Percentiles rank a stretch among this genome's conserved stretches.
phyloP scores from a whole-genome alignment of 2,113 vertebrate genomes.

The Oreochromis tanganicae region DNA sequence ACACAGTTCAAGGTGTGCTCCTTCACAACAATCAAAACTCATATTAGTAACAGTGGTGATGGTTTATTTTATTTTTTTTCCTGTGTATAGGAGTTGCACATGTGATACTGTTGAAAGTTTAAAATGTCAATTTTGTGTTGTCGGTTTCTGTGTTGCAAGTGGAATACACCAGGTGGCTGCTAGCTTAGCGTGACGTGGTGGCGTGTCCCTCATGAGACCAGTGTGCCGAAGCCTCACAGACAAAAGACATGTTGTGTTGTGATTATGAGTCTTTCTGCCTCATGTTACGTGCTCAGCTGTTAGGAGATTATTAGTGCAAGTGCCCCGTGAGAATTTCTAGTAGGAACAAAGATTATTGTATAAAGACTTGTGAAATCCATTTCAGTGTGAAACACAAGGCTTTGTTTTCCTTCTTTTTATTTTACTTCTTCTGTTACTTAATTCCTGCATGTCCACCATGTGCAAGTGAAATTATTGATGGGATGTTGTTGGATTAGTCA shows the following conservation, averaged over 20 bases:
- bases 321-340: background rate
- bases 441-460: background rate
- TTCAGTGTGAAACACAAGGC: background rate
- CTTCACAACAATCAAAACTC: conserved; percentile 17
- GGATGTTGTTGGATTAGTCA: background rate
- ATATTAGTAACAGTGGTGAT: background rate
- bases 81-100: background rate
- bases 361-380: background rate
- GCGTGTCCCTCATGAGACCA: background rate
- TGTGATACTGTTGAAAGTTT: background rate
- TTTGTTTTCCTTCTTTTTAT: background rate
- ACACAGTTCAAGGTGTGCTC: conserved; percentile 48
- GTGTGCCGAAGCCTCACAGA: conserved; percentile 1
- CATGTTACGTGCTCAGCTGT: background rate
- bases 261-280: conserved; percentile 2
- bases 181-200: background rate
- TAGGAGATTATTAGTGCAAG: background rate
- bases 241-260: conserved; percentile 38
- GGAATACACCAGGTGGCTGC: background rate
- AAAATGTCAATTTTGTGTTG: background rate
- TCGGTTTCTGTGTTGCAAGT: background rate
- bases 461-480: background rate
- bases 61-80: background rate
- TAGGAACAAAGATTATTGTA: background rate
- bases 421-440: background rate